phyloP scores from a whole-genome alignment of 1,140 invertebrate species.

The Lepidurus couesii region DNA sequence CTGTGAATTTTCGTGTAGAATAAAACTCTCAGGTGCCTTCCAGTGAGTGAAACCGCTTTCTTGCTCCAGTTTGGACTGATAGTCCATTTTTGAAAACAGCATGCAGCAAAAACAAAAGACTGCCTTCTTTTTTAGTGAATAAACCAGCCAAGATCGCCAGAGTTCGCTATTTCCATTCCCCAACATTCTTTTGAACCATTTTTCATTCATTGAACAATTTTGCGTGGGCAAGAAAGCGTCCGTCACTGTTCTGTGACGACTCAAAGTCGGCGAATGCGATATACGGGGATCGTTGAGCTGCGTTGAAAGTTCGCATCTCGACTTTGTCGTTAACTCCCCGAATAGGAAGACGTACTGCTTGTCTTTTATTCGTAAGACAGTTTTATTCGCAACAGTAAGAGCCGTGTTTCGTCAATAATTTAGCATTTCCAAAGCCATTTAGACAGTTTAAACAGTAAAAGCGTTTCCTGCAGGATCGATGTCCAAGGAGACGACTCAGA shows the following conservation, averaged over 20 bases:
- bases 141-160: constrained; percentile 4
- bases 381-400: too few species aligned
- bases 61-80: not conserved
- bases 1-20: not conserved
- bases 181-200: not conserved
- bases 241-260: not conserved
- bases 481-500: too few species aligned
- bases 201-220: not conserved
- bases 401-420: too few species aligned
- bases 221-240: not conserved
- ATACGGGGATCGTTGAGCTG: too few species aligned
- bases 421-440: too few species aligned
- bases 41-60: not conserved
- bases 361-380: too few species aligned
- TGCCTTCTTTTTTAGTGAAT: not conserved
- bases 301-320: too few species aligned
- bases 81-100: not conserved
- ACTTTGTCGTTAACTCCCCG: too few species aligned
- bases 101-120: not conserved
- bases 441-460: too few species aligned
- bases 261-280: too few species aligned
- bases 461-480: too few species aligned
- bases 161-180: not conserved
- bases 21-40: not conserved
- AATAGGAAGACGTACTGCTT: too few species aligned